Evolutionary conservation across 2,113 vertebrate species (phyloP).

Genomic region (Serinus canaria): DNA sequence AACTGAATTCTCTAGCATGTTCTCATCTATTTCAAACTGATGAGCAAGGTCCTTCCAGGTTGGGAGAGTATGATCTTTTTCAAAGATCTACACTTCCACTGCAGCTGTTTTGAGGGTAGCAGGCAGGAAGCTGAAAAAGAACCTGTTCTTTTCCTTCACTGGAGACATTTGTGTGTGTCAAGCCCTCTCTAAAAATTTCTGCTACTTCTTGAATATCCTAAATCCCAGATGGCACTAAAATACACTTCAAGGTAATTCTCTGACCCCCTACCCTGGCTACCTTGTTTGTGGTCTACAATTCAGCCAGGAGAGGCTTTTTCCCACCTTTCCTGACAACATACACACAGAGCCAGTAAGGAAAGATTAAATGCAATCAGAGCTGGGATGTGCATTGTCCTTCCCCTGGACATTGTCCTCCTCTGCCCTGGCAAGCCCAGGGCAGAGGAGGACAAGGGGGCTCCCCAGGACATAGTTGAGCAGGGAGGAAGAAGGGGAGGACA

Average conservation of each 20-base stretch:
- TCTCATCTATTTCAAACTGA: not conserved
- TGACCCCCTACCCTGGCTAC: not conserved
- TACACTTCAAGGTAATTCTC: not conserved
- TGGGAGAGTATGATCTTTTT: not conserved
- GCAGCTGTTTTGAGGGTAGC: not conserved
- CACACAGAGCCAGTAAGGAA: not conserved
- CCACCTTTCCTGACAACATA: not conserved
- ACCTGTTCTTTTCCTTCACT: not conserved
- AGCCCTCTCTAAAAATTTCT: not conserved
- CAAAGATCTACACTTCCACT: not conserved
- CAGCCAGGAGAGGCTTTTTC: not conserved
- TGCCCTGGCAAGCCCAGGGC: not conserved
- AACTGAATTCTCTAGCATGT: not conserved
- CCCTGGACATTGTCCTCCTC: no score
- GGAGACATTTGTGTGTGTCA: not conserved
- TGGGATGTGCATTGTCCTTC: not conserved
- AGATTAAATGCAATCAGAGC: not conserved
- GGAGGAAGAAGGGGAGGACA: not conserved
- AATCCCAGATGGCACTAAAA: not conserved
- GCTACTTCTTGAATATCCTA: not conserved
- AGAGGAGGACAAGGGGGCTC: not conserved
- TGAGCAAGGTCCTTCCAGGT: not conserved
- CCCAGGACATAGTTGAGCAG: accelerated
- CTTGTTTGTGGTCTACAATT: not conserved
- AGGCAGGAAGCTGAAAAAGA: not conserved